Base-by-base conservation (phyloP, 2,797 vertebrate genomes). In the Tinamus major region DNA sequence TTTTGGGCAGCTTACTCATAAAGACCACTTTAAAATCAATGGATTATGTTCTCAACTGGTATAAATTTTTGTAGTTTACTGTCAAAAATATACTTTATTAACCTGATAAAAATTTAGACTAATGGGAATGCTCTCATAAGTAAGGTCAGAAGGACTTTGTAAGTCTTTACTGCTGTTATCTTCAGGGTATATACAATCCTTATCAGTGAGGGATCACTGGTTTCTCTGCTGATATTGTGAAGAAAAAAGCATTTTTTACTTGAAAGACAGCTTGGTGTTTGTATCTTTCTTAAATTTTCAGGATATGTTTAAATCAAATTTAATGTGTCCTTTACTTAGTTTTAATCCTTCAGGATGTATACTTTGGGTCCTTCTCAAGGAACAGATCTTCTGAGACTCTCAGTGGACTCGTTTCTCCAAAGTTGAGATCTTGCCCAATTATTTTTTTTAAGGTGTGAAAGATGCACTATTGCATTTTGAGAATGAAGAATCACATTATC, bases 261-360 rank as follows among this genome's bases (percentile, higher is more conserved):
- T 89, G 74, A 93, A 93, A 56, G 82, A 35, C 42, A 79, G 13
- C 23, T 77, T 61, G 53, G 8, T 81, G 41, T 93, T 94, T 94
- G 35, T 85, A 42, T 92, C 55, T 93, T 89, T 90, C 56, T 61
- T 53, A 88, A 84, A 39, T 79, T 93, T 96, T 91, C 1, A 6
- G 85, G 79, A 61, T 90, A 61, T 77, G 19, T 74, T 90, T 94
- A 92, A 94, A 93, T 90, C 37, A 92, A 84, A 74, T 95, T 81
- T 84, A 93, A 62, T 86, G 26, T 76, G 58, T 29, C 70, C 71
- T 90, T 92, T 64, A 65, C 85, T 96, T 90, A 93, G 37, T 88
- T 94, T 91, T 96, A 95, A 90, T 94, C 71, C 80, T 88, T 21
- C 91, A 92, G 87, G 92, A 91, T 94, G 83, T 96, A 93, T 94